These are phyloP conservation scores for Protosalanx chinensis DNA, from an alignment of 2,797 vertebrate species.

Conservation along the genomic window DNA sequence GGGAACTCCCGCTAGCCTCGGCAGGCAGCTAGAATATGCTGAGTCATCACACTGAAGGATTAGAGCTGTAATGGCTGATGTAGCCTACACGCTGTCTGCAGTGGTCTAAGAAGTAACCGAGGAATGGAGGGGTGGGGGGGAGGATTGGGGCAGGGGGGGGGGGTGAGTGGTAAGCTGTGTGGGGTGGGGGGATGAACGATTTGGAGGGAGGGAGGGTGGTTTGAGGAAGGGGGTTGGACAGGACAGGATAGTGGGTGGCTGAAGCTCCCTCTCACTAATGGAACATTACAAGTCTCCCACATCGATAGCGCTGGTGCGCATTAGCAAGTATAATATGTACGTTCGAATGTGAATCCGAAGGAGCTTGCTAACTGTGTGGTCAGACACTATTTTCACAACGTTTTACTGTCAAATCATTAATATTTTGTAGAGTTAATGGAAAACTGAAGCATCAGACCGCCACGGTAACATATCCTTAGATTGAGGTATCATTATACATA, in stretches of 20 bases:
- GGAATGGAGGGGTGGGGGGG: neutral
- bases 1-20: conserved; percentile 12
- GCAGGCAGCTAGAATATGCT: conserved; percentile 9
- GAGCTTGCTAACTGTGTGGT: neutral
- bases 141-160: neutral
- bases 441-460: neutral
- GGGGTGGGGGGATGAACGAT: neutral
- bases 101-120: neutral
- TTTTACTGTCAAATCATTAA: neutral
- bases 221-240: too few relatives aligned
- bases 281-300: conserved; percentile 16
- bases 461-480: neutral
- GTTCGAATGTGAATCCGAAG: conserved; percentile 9
- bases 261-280: conserved; percentile 9
- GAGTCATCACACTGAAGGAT: conserved; percentile 24
- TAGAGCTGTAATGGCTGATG: conserved; percentile 20
- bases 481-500: neutral
- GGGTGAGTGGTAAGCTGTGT: neutral
- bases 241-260: neutral
- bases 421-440: neutral
- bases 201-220: too few relatives aligned
- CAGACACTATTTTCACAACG: neutral
- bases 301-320: conserved; percentile 3
- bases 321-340: conserved; percentile 17
- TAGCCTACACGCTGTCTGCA: conserved; percentile 3